phyloP scores from a whole-genome alignment of 1,140 invertebrate genomes.

The Drosophila bocki region DNA sequence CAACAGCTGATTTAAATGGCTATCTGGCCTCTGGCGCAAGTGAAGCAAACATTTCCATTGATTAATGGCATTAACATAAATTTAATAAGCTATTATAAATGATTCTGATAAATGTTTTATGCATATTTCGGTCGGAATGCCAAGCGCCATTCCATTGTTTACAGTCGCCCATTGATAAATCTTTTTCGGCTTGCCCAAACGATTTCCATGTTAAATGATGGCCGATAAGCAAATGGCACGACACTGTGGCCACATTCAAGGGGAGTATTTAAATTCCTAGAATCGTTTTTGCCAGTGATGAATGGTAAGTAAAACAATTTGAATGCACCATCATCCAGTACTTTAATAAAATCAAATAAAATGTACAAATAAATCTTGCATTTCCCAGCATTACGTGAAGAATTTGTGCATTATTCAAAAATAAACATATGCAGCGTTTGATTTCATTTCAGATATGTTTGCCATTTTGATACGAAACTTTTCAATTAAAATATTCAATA shows the following conservation, averaged over 20 bases:
- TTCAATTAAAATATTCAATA: conserved; percentile 55
- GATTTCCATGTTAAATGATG: conserved; percentile 29
- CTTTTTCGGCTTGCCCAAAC: not conserved
- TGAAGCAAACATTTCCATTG: conserved; percentile 45
- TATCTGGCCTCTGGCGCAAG: conserved; percentile 39
- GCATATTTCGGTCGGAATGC: conserved; percentile 1
- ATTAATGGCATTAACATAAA: conserved; percentile 73
- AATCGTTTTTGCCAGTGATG: not conserved
- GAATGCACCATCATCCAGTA: not conserved
- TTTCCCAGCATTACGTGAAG: not conserved
- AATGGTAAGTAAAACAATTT: conserved; percentile 5
- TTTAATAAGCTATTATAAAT: conserved; percentile 52
- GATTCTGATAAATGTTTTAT: conserved; percentile 55
- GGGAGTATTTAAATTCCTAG: conserved; percentile 9
- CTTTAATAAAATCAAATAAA: conserved; percentile 3
- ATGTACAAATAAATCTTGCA: conserved; percentile 12
- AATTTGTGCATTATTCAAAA: conserved; percentile 15
- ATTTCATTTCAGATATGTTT: conserved; percentile 68
- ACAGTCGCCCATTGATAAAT: conserved; percentile 19
- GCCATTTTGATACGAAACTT: conserved; percentile 34
- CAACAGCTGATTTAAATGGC: conserved; percentile 70
- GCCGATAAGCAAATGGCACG: conserved; percentile 7
- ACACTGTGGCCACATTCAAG: not conserved
- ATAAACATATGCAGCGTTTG: conserved; percentile 7
- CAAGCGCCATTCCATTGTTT: conserved; percentile 1